Conservation (phyloP, 2,113 vertebrate species). For the human region GRCh38 chr7:140200501-140201000, state of each 20-base stretch:
- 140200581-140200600: background rate
- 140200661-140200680: background rate
- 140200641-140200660: background rate
- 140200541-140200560: background rate
- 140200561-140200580: background rate
- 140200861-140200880: too few species aligned
- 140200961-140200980: too few species aligned
- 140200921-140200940: too few species aligned
- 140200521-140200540: background rate
- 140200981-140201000: too few species aligned
- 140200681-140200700: background rate
- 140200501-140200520: background rate
- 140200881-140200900: too few species aligned
- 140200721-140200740: background rate
- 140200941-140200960: too few species aligned
- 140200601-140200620: background rate
- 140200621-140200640: background rate
- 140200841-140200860: too few species aligned
- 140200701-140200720: background rate
- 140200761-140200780: background rate
- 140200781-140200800: too few species aligned
- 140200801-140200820: too few species aligned
- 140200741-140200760: background rate
- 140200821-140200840: too few species aligned
- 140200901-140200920: too few species aligned